A percentile compares a stretch with the other conserved stretches of the same genome.
Evolutionary conservation across 2,113 vertebrate genomes (phyloP).

Genomic region (Mastomys coucha): DNA sequence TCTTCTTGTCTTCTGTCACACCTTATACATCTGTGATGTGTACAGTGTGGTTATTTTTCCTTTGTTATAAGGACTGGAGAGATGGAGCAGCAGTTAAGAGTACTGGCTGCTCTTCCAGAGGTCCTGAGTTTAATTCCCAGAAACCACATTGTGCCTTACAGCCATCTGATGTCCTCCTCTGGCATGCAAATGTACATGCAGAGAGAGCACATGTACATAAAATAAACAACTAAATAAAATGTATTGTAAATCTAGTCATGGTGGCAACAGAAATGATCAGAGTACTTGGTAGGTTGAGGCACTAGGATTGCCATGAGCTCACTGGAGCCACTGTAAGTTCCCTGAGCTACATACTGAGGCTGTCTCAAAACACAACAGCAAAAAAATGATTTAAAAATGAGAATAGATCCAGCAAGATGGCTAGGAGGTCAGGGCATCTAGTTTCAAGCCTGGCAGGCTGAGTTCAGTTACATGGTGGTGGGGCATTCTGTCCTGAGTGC

Average conservation of each 20-base stretch:
- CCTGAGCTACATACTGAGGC: not conserved
- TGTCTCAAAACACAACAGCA: not conserved
- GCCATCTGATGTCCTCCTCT: no score
- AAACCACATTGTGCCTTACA: no score
- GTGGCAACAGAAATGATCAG: not conserved
- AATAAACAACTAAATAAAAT: not conserved
- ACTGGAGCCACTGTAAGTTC: not conserved
- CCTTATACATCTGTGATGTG: not conserved
- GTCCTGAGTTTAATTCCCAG: no score
- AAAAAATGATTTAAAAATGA: not conserved
- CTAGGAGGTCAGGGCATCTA: not conserved
- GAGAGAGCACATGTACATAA: no score
- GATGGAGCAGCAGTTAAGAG: no score
- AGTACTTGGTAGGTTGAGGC: not conserved
- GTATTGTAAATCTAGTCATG: not conserved
- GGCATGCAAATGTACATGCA: not conserved
- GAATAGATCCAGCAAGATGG: not conserved
- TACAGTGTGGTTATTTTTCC: not conserved
- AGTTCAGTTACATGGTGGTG: not conserved
- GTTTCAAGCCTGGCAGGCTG: not conserved
- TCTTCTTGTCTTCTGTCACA: not conserved
- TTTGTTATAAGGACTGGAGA: no score
- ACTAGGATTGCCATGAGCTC: not conserved
- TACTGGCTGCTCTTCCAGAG: no score
- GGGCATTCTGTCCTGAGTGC: not conserved